Percentiles rank a stretch among this genome's conserved stretches.
phyloP scores from a whole-genome alignment of 2,888 invertebrate species.

The Drosophila trichaetosa region DNA sequence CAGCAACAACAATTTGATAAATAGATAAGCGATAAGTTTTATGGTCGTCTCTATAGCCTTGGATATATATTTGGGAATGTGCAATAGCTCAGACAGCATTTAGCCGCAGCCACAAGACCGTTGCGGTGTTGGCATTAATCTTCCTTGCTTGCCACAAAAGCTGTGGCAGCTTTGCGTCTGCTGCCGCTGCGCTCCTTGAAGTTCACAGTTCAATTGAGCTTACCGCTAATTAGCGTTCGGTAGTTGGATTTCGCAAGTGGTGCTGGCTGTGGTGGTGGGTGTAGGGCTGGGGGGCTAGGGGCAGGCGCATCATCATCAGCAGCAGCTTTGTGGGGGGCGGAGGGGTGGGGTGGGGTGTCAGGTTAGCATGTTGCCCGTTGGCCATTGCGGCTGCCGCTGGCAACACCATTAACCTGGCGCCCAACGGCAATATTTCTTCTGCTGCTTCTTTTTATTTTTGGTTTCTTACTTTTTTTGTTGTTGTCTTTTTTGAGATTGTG shows the following conservation, averaged over 20 bases:
- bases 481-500: not conserved
- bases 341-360: not conserved
- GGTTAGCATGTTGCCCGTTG: slow-evolving; percentile 17
- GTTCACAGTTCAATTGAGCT: slow-evolving; percentile 77
- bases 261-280: not conserved
- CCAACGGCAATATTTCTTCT: slow-evolving; percentile 32
- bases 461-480: not conserved
- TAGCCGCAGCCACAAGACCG: slow-evolving; percentile 27
- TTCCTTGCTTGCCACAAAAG: slow-evolving; percentile 30
- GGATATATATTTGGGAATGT: slow-evolving; percentile 30
- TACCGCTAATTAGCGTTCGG: slow-evolving; percentile 68
- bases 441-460: slow-evolving; percentile 8
- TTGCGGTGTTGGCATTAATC: slow-evolving; percentile 47
- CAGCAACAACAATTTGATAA: slow-evolving; percentile 56
- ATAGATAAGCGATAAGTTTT: slow-evolving; percentile 67
- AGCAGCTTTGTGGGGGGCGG: not conserved
- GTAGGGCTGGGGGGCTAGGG: not conserved
- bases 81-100: slow-evolving; percentile 34
- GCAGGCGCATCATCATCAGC: slow-evolving; percentile 1
- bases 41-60: slow-evolving; percentile 47
- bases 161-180: slow-evolving; percentile 16
- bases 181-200: slow-evolving; percentile 35
- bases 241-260: not conserved
- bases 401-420: slow-evolving; percentile 57
- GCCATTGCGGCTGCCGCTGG: slow-evolving; percentile 23